phyloP scores from a whole-genome alignment of 2,888 invertebrate species.

The Lasioglossum zephyrum region DNA sequence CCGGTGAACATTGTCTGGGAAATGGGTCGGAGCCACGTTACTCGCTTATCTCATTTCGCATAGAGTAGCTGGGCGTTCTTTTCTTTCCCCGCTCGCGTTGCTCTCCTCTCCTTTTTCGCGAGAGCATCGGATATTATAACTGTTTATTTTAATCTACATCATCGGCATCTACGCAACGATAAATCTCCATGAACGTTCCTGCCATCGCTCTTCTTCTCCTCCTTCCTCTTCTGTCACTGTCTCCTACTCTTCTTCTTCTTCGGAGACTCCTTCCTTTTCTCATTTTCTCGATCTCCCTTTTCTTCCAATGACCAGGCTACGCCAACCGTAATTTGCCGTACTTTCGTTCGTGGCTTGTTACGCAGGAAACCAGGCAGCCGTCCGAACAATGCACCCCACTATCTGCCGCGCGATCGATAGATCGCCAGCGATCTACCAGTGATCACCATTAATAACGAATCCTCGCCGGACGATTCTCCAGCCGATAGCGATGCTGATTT shows the following conservation, averaged over 20 bases:
- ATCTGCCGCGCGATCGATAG: constrained; percentile 57
- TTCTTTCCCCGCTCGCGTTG: not conserved
- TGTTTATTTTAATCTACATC: constrained; percentile 72
- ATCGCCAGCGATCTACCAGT: constrained; percentile 56
- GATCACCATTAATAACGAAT: constrained; percentile 67
- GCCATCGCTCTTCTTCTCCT: constrained; percentile 47
- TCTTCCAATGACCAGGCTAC: not conserved
- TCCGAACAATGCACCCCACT: constrained; percentile 54
- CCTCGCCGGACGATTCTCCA: constrained; percentile 39
- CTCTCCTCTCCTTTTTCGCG: constrained; percentile 31
- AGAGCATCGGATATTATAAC: constrained; percentile 65
- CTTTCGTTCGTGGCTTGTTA: constrained; percentile 53
- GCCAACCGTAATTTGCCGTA: constrained; percentile 53
- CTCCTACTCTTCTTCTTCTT: not conserved
- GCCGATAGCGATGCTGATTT: constrained; percentile 12
- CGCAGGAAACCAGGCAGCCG: constrained; percentile 52
- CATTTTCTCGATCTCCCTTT: not conserved
- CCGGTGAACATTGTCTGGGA: constrained; percentile 43
- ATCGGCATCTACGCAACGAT: constrained; percentile 68
- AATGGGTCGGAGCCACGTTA: constrained; percentile 63
- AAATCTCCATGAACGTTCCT: constrained; percentile 64
- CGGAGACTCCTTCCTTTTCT: not conserved
- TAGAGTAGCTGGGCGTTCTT: constrained; percentile 37
- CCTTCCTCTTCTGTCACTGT: not conserved
- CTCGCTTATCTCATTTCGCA: constrained; percentile 53